These are phyloP conservation scores for Peromyscus leucopus DNA, from an alignment of 2,113 vertebrate genomes.

Conservation along the genomic window DNA sequence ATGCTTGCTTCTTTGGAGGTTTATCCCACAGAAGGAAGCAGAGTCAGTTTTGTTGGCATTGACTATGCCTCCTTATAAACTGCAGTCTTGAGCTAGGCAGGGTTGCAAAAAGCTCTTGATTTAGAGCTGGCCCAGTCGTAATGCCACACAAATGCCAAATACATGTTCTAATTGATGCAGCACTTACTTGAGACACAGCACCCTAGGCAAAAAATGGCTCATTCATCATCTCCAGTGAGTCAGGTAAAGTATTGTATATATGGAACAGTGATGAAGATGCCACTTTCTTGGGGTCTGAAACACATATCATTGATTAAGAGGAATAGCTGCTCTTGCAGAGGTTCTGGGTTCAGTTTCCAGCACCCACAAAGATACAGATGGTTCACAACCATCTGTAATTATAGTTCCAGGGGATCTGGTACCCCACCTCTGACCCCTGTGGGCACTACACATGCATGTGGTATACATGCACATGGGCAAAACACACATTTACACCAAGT, in stretches of 20 bases:
- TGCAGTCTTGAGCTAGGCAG: neutral
- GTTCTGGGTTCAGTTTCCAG: neutral
- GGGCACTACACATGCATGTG: neutral
- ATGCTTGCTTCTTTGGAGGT: neutral
- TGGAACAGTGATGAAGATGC: neutral
- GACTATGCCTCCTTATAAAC: conserved; percentile 13
- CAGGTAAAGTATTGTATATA: neutral
- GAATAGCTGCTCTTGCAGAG: neutral
- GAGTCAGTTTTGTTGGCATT: neutral
- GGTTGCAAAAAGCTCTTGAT: neutral
- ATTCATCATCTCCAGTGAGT: neutral
- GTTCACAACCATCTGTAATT: neutral
- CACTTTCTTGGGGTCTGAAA: neutral
- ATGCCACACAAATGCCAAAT: neutral
- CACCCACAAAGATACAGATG: neutral
- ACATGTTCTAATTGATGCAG: neutral
- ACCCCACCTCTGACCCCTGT: neutral
- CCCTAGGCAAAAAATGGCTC: conserved; percentile 17
- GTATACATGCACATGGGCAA: neutral
- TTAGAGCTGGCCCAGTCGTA: neutral
- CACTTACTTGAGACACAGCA: conserved; percentile 36
- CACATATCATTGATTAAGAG: neutral
- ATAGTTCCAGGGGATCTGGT: neutral
- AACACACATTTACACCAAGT: neutral
- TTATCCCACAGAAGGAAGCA: neutral